Evolutionary conservation across 2,888 invertebrate genomes (phyloP).

Genomic region (Orthosia cruda): DNA sequence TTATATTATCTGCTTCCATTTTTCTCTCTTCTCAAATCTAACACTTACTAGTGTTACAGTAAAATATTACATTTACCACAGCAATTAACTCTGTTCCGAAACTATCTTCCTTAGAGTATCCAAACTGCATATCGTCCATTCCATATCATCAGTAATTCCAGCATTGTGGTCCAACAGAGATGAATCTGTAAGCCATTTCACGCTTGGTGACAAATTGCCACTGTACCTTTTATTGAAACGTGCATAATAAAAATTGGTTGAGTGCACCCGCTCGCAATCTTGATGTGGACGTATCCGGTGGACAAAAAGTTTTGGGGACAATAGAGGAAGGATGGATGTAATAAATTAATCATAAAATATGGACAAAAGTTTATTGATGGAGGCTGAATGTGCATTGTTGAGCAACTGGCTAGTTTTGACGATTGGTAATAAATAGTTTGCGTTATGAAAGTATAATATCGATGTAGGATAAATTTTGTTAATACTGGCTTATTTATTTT

Average conservation of each 20-base stretch:
- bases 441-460: constrained; percentile 1
- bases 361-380: constrained; percentile 54
- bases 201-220: constrained; percentile 74
- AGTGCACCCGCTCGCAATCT: constrained; percentile 62
- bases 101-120: not conserved
- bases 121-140: not conserved
- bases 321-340: constrained; percentile 44
- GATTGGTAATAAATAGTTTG: not conserved
- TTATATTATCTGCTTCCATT: not conserved
- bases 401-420: constrained; percentile 5
- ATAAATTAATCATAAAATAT: constrained; percentile 63
- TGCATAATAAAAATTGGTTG: constrained; percentile 69
- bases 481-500: not conserved
- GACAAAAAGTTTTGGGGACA: constrained; percentile 49
- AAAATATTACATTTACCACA: not conserved
- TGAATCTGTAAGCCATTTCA: constrained; percentile 73
- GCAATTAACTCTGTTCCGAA: not conserved
- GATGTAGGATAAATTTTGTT: not conserved
- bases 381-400: constrained; percentile 35
- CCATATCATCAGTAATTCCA: constrained; percentile 16
- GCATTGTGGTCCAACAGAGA: constrained; percentile 49
- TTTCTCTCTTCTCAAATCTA: not conserved
- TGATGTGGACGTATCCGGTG: constrained; percentile 65
- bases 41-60: not conserved
- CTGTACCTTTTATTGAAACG: constrained; percentile 75